Conservation (phyloP, 2,888 invertebrate genomes). For the Leucania comma region DNA sequence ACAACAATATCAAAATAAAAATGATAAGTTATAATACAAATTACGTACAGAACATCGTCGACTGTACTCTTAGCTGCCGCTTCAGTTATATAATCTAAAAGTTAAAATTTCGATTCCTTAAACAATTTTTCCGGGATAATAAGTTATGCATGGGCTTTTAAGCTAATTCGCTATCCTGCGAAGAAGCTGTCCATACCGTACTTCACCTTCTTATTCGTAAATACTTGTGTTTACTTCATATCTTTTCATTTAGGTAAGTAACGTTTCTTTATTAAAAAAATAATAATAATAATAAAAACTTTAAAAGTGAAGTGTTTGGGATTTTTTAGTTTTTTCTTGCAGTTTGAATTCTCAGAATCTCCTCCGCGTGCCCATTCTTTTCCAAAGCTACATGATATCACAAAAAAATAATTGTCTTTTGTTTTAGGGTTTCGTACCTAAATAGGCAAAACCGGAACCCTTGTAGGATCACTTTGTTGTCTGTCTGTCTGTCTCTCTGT, state of each 20-base stretch:
- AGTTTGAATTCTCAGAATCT: no score
- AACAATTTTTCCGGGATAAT: slow-evolving; percentile 24
- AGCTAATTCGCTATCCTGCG: slow-evolving; percentile 36
- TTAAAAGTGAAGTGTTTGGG: no score
- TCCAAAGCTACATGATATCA: no score
- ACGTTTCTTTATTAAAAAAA: slow-evolving; percentile 2
- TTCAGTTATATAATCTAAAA: slow-evolving; percentile 32
- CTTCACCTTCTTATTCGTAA: background rate
- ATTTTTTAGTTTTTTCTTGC: no score
- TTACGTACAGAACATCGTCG: background rate
- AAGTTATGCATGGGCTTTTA: slow-evolving; percentile 55
- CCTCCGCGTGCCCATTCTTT: no score
- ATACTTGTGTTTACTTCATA: slow-evolving; percentile 10
- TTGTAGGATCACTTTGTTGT: no score
- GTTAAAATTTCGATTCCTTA: slow-evolving; percentile 26
- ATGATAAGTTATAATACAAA: background rate
- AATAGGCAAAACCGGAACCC: no score
- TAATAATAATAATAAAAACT: no score
- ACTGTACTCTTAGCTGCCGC: background rate
- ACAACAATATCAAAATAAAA: background rate
- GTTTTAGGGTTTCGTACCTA: no score
- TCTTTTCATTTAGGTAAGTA: background rate
- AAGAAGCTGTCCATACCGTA: slow-evolving; percentile 8
- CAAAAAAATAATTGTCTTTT: no score
- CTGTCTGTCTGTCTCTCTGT: no score